Evolutionary conservation across 2,113 vertebrate genomes (phyloP), one percentile per base, ranked within the genome.

Genomic region (Zosterops japonicus): DNA sequence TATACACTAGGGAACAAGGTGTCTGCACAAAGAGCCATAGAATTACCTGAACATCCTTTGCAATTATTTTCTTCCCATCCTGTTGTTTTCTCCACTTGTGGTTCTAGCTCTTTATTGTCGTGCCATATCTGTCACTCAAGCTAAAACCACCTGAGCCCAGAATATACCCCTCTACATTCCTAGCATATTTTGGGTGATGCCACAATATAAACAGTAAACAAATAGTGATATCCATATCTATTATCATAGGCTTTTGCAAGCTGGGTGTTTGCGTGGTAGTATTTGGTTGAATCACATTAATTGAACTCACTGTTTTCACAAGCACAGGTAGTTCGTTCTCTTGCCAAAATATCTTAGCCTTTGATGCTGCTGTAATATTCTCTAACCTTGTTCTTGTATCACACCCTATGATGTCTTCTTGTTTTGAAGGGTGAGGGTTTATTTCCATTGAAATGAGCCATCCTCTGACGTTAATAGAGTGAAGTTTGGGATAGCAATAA

Each of bases 401-500:
- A 95, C 95, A 74, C 84, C 90, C 90, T 84, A 22, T 65, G 90
- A 79, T 21, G 5, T 77, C 95, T 89, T 93, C 90, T 56, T 87
- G 84, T 96, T 95, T 95, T 93, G 76, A 84, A 68, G 56, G 68
- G 55, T 3, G 56, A 89, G 70, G 41, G 42, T 70, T 90, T 92
- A 82, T 90, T 97, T 96, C 94, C 93, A 95, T 56, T 96, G 88
- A 95, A 95, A 72, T 6, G 31, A 92, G 81, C 61, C 72, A 67
- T 65, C 84, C 93, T 75, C 57, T 95, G 92, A 97, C 47, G 86
- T 95, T 65, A 93, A 84, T 21, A 70, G 44, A 75, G 63, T 87
- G 71, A 87, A 93, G 71, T 88, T 72, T 86, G 89, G 90, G 72
- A 90, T 85, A 92, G 79, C 90, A 97, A 95, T 91, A 90, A 79